Percentiles rank a stretch among this genome's conserved stretches.
phyloP scores from a whole-genome alignment of 1,140 invertebrate species.

The Brachionus calyciflorus region DNA sequence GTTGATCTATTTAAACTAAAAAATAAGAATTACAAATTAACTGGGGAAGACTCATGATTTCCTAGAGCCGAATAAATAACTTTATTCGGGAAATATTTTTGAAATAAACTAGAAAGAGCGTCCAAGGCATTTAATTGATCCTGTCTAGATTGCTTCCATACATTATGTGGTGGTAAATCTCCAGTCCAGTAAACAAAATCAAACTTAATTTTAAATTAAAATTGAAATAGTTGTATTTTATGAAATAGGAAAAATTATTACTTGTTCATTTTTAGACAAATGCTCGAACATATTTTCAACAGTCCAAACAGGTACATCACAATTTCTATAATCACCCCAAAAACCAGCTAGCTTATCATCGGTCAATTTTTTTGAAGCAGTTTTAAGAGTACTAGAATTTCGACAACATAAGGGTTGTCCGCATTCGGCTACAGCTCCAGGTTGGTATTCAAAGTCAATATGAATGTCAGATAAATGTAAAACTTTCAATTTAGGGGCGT shows the following conservation, averaged over 20 bases:
- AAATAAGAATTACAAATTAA: conserved; percentile 6
- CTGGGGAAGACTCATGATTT: conserved; percentile 75
- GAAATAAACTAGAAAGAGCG: conserved; percentile 73
- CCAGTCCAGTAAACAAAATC: conserved; percentile 98
- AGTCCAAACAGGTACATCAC: conserved; percentile 61
- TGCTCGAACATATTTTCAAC: conserved; percentile 61
- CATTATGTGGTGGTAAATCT: conserved; percentile 90
- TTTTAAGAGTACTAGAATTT: conserved; percentile 45
- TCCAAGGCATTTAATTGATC: conserved; percentile 81
- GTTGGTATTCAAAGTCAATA: conserved; percentile 71
- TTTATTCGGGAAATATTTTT: conserved; percentile 74
- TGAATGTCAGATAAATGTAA: conserved; percentile 78
- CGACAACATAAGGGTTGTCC: conserved; percentile 75
- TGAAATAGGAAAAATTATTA: neutral
- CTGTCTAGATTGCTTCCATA: conserved; percentile 90
- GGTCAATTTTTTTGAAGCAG: neutral
- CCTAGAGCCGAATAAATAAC: conserved; percentile 89
- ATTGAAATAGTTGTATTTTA: neutral
- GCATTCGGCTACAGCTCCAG: conserved; percentile 69
- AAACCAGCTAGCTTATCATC: conserved; percentile 53
- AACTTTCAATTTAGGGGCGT: conserved; percentile 55
- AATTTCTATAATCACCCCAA: conserved; percentile 61
- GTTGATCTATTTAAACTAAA: no score
- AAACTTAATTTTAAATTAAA: neutral
- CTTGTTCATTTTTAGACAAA: conserved; percentile 52